These are phyloP conservation scores for Ctenodactylus gundi DNA, from an alignment of 2,113 vertebrate species.

Conservation along the genomic window DNA sequence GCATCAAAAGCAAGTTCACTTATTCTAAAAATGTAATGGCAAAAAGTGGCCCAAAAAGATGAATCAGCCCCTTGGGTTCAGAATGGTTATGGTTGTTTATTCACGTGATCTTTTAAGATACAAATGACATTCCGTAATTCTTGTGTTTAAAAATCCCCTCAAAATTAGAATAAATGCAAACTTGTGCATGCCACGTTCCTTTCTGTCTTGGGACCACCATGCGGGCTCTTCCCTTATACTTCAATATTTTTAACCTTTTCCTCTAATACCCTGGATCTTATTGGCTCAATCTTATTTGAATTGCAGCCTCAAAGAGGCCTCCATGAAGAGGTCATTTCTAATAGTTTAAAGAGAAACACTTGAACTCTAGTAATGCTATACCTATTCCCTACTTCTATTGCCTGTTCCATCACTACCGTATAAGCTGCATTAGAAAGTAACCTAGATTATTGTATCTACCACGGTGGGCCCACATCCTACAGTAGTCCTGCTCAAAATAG, in stretches of 20 bases:
- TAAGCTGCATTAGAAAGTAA: neutral
- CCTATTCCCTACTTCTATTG: neutral
- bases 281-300: neutral
- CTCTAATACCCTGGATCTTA: neutral
- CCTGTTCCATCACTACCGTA: neutral
- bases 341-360: neutral
- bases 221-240: neutral
- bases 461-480: neutral
- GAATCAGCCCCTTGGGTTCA: neutral
- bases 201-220: neutral
- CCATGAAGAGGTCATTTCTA: neutral
- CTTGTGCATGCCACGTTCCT: neutral
- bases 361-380: neutral
- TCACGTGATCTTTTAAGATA: neutral
- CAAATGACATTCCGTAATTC: neutral
- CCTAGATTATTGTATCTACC: neutral
- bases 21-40: neutral
- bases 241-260: neutral
- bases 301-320: neutral
- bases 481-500: neutral
- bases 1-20: neutral
- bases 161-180: neutral
- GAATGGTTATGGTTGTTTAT: neutral
- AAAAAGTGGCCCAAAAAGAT: slow-evolving; percentile 27
- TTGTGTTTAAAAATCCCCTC: neutral